Base-by-base conservation (phyloP, 2,113 vertebrate species). In the Kryptolebias marmoratus region DNA sequence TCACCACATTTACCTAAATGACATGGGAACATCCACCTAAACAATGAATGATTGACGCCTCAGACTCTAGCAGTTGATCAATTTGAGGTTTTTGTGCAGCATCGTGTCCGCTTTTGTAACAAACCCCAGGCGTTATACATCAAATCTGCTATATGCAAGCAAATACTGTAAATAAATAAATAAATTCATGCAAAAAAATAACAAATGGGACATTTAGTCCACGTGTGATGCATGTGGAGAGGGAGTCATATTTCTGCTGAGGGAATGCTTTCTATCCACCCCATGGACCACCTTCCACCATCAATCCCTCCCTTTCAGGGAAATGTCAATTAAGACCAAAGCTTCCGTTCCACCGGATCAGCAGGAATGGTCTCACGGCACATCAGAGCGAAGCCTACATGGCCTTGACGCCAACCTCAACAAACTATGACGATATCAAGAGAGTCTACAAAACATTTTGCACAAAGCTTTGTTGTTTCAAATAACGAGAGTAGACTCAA, bases 211-310 rank as follows among this genome's bases (percentile, higher is more conserved):
- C 81, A 81, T 82, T 74, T n/a, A 71, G 64, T 48, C 39, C 70
- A 79, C 27, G 22, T 7, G 4, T 60, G 59, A 63, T 68, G 66
- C 47, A 67, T 48, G 39, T 45, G 18, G 50, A 72, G 71, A 42
- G 44, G 58, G 82, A 77, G 85, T 82, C 82, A 65, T 50, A 81
- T 89, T 92, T 84, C 88, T 87, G 85, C 88, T 85, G 85, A 90
- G 78, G 64, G 32, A 57, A 72, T 74, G 79, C 36, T 88, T 90
- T 78, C 30, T 16, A 42, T 14, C 59, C 63, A 56, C 2, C 50
- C 50, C 8, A 42, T 53, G 58, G 14, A 60, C 45, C 54, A 78
- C 53, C 60, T 11, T 42, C 64, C 72, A 71, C 31, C 72, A 30
- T 66, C 62, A 50, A 12, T 22, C 69, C 61, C 16, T 64, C 60